Base-by-base conservation (phyloP, 2,888 invertebrate genomes). In the Diabrotica balteata region DNA sequence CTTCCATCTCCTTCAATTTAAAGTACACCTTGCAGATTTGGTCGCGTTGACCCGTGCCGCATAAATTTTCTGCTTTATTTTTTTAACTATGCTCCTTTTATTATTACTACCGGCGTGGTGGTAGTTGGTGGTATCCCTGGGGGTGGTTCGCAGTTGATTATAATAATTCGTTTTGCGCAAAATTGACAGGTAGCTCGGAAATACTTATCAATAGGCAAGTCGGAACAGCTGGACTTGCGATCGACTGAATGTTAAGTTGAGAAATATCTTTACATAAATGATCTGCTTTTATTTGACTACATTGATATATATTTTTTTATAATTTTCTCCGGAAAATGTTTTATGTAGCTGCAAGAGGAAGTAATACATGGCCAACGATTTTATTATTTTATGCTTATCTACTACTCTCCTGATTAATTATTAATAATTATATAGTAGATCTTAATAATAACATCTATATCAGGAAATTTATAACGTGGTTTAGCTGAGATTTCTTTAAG, bases 21-120 rank as follows among this genome's bases (percentile, higher is more conserved):
- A 55, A 45, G 50, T 63, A 63, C 63, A 64, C 64, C 64, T 64
- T 64, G 64, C 64, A 64, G 64, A 64, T 67, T 67, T 66, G 8
- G 47, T 47, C 10, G 47, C 10, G n/a, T 55, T 63, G 63, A 67
- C 67, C 63, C 67, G 67, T 67, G 67, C 67, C 64, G 64, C 64
- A 64, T 64, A 64, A 64, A 64, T 64, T 64, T 64, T 64, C 51
- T 58, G 58, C 64, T 58, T 62, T 64, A 45, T 22, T 11, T 11
- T 45, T 55, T 55, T 54, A 54, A 54, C 42, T 54, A 43, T 54
- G 43, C 9, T 44, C 43, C 43, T 53, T 53, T 54, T 54, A 54
- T 54, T 54, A 32, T 32, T 32, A 32, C 8, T 10, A 9, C 45
- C 45, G 55, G 44, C 45, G 17, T 17, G 43, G 45, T 57, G 11